A percentile compares a stretch with the other conserved stretches of the same genome.
These are phyloP conservation scores for Mus spretus DNA, from an alignment of 2,797 vertebrate genomes.

Conservation along the genomic window DNA sequence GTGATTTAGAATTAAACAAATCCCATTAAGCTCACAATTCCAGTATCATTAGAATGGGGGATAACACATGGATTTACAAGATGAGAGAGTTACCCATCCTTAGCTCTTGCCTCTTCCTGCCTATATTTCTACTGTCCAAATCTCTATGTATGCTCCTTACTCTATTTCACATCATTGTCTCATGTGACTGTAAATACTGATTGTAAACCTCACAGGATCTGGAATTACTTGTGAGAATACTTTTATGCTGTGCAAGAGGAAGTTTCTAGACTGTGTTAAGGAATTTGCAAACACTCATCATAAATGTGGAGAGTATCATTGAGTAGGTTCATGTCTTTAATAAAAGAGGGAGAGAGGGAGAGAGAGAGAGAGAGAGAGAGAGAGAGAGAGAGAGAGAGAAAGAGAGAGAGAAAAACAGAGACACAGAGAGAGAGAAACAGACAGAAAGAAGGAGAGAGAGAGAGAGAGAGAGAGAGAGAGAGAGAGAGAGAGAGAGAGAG, in stretches of 20 bases:
- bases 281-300: background rate
- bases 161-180: background rate
- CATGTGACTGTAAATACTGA: background rate
- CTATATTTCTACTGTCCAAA: background rate
- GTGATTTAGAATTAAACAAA: background rate
- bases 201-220: background rate
- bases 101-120: background rate
- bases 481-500: too few species aligned
- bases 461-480: too few species aligned
- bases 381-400: background rate
- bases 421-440: too few species aligned
- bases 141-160: background rate
- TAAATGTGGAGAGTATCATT: background rate
- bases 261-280: background rate
- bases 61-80: background rate
- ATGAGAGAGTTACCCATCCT: background rate
- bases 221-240: background rate
- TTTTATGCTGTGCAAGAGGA: background rate
- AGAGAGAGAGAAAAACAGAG: too few species aligned
- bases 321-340: too few species aligned
- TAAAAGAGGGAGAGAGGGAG: background rate
- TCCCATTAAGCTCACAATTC: background rate
- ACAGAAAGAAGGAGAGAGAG: too few species aligned
- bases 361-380: too few species aligned
- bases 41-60: background rate